Evolutionary conservation across 2,113 vertebrate genomes (phyloP).

Genomic region (Amblyopsis rosae): DNA sequence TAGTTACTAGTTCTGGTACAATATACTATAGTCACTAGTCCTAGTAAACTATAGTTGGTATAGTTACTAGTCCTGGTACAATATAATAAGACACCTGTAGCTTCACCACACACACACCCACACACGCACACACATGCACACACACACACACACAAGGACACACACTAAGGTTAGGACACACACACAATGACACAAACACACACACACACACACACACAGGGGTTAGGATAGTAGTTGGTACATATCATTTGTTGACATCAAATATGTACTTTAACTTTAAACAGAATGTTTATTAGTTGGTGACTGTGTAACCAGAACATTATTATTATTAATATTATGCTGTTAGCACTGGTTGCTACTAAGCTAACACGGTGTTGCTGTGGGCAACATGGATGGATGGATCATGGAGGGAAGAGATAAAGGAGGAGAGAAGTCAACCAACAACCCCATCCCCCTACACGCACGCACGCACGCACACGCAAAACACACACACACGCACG

Average conservation of each 20-base stretch:
- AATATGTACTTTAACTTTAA: not conserved
- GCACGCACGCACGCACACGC: not conserved
- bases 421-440: no score
- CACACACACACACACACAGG: not conserved
- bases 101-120: conserved; percentile 7
- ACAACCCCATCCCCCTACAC: not conserved
- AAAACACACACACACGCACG: not conserved
- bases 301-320: not conserved
- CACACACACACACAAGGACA: not conserved
- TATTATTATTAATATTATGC: no score
- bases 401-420: no score
- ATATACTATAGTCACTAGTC: not conserved
- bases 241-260: not conserved
- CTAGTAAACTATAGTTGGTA: not conserved
- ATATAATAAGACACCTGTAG: not conserved
- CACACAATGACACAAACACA: not conserved
- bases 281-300: not conserved
- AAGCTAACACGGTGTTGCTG: no score
- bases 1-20: not conserved
- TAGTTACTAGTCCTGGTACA: not conserved
- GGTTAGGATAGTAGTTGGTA: not conserved
- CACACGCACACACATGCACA: not conserved
- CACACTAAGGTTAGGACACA: not conserved
- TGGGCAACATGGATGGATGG: no score
- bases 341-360: no score